phyloP scores from a whole-genome alignment of 2,888 invertebrate genomes.

The Plemyria rubiginata region DNA sequence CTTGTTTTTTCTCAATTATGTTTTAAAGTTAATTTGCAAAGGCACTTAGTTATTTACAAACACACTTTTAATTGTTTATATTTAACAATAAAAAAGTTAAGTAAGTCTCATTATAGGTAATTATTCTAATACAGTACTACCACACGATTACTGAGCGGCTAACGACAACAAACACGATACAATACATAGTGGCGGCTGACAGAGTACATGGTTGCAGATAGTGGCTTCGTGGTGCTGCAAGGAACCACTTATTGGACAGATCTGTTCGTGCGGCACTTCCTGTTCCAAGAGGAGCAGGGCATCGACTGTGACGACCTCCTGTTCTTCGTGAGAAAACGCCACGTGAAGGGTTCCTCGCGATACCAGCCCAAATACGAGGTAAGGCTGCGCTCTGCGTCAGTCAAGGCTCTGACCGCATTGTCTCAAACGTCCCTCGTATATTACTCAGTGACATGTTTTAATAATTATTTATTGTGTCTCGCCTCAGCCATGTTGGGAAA shows the following conservation, averaged over 20 bases:
- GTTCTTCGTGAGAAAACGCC: constrained; percentile 97
- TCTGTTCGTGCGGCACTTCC: constrained; percentile 96
- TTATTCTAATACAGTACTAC: neutral
- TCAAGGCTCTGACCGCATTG: neutral
- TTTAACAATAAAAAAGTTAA: constrained; percentile 10
- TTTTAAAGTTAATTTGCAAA: constrained; percentile 25
- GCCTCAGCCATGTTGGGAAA: neutral
- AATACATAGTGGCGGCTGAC: constrained; percentile 2
- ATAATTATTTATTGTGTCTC: neutral
- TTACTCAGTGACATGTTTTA: neutral
- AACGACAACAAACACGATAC: neutral
- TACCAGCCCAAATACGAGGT: constrained; percentile 96
- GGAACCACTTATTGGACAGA: constrained; percentile 98
- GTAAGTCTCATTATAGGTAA: constrained; percentile 14
- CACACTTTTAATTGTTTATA: constrained; percentile 16
- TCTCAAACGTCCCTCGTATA: no score
- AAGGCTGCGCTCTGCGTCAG: constrained; percentile 45
- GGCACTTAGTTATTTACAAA: constrained; percentile 36
- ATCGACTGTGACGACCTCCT: constrained; percentile 97
- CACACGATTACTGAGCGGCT: constrained; percentile 5
- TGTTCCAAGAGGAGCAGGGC: constrained; percentile 94
- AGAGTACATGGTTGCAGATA: constrained; percentile 84
- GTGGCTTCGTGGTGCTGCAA: constrained; percentile 96
- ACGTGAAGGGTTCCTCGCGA: constrained; percentile 93
- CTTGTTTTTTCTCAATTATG: constrained; percentile 2